Evolutionary conservation across 35 echinoderm and acorn worm genomes (phyloP), one percentile per base, ranked within the genome.

Genomic region (Apostichopus japonicus): DNA sequence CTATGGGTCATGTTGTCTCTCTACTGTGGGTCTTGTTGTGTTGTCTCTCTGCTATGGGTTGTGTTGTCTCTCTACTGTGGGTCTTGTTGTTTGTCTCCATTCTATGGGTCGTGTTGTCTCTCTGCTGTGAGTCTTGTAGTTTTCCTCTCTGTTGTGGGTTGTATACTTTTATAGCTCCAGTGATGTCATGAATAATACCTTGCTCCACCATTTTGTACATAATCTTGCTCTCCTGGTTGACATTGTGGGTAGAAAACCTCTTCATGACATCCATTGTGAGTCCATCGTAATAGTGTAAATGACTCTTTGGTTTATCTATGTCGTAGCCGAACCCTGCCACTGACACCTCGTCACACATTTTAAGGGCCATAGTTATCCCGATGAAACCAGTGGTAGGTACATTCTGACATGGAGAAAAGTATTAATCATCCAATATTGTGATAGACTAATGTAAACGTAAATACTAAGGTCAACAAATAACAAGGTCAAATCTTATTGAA

Each of bases 271-370:
- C 92, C 97, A 99, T 99, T 13, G 91, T 99, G 4, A 79, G 61
- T 22, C 81, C 90, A 72, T 94, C 93, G 75, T 99, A 99, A 84
- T 99, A 99, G 77, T 99, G 97, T 10, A 99, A 80, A 22, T 94
- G 93, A 10, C 93, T 53, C 7, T 99, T 90, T 19, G 95, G 97
- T 2, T 92, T 21, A 16, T 89, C 93, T 5, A 75, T 58, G 53
- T 99, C 86, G 87, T 98, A 96, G 21, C 97, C 95, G 80, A 99
- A 99, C 25, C 97, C 97, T 15, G 90, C 97, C 4, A 99, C 84
- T 0, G 93, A 81, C 23, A 99, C 90, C 72, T 99, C 97, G 92
- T 99, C 97, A 58, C 97, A 99, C 25, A 99, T 55, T 24, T 91
- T 80, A 1, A 94, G 54, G 1, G 95, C 93, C 13, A 94, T 19